Evolutionary conservation across 92 coral and sea anemone genomes (phyloP), one percentile per base, ranked within the genome.

Genomic region (Porites lobata): DNA sequence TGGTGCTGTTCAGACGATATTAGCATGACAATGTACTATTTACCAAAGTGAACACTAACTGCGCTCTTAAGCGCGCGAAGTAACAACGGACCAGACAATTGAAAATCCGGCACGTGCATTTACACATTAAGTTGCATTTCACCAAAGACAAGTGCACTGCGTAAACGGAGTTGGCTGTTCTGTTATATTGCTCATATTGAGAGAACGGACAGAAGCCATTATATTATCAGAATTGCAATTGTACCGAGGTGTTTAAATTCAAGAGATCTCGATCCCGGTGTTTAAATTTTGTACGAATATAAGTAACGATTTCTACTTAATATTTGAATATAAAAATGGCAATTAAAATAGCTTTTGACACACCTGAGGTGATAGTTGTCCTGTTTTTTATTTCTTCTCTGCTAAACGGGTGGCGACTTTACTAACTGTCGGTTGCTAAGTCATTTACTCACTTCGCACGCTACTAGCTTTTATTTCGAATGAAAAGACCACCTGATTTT

Each of bases 101-200:
- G 65, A 68, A 70, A 62, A 64, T 53, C 77, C 54, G 77, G 68
- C 64, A 29, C 58, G 75, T 51, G 76, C 65, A 82, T 6, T 19
- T 3, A 22, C 64, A 6, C 12, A 77, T 12, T 4, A 6, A 1
- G 10, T 17, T 17, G 24, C 8, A 50, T 38, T 29, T 22, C 22
- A 50, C 38, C 13, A 6, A 22, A 26, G 19, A 5, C 14, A 79
- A 50, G 4, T 22, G 52, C 26, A 51, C 67, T 14, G 20, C 52
- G 13, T 13, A 9, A 8, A 74, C 80, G 65, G 72, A 72, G 87
- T 84, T 84, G 74, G 50, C 74, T 43, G 79, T 21, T 62, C 69
- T 83, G 47, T 68, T 38, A 38, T 38, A 38, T 38, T 38, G 5
- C 47, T 38, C 47, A 38, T 38, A 38, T 38, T 38, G 47, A 38